phyloP scores from a whole-genome alignment of 1,140 invertebrate species.

The Drosophila navojoa region DNA sequence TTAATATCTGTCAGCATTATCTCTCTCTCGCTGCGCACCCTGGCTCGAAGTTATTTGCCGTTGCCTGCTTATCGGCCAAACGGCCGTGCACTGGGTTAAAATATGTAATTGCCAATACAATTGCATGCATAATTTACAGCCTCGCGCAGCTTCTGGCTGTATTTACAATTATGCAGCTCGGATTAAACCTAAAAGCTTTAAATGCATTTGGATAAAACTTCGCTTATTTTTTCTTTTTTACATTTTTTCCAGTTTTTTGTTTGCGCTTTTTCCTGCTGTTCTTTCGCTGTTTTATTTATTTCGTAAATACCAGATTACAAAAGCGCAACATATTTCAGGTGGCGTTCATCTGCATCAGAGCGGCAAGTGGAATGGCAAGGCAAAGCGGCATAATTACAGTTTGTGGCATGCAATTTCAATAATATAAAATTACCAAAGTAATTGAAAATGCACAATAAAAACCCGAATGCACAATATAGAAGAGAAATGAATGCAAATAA shows the following conservation, averaged over 20 bases:
- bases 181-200: slow-evolving; percentile 50
- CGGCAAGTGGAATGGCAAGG: slow-evolving; percentile 7
- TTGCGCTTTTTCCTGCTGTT: slow-evolving; percentile 2
- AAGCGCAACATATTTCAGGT: slow-evolving; percentile 69
- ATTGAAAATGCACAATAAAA: slow-evolving; percentile 66
- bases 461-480: background rate
- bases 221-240: background rate
- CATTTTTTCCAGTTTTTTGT: background rate
- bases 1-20: slow-evolving; percentile 65
- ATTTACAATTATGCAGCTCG: slow-evolving; percentile 36
- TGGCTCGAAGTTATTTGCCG: slow-evolving; percentile 51
- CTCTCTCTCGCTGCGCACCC: slow-evolving; percentile 8
- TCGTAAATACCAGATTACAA: slow-evolving; percentile 80
- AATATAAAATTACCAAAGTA: slow-evolving; percentile 83
- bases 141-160: slow-evolving; percentile 12
- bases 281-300: slow-evolving; percentile 65
- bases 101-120: slow-evolving; percentile 73
- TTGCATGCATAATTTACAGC: slow-evolving; percentile 72
- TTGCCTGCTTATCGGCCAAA: slow-evolving; percentile 58
- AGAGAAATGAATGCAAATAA: slow-evolving; percentile 7
- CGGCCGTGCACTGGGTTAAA: slow-evolving; percentile 47
- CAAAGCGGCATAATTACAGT: slow-evolving; percentile 77
- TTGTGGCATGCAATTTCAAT: slow-evolving; percentile 78
- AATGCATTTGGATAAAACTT: slow-evolving; percentile 40
- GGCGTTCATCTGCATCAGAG: slow-evolving; percentile 1